A percentile compares a stretch with the other conserved stretches of the same genome.
phyloP scores from a whole-genome alignment of 2,888 invertebrate species.

The Drosophila vallismaia region DNA sequence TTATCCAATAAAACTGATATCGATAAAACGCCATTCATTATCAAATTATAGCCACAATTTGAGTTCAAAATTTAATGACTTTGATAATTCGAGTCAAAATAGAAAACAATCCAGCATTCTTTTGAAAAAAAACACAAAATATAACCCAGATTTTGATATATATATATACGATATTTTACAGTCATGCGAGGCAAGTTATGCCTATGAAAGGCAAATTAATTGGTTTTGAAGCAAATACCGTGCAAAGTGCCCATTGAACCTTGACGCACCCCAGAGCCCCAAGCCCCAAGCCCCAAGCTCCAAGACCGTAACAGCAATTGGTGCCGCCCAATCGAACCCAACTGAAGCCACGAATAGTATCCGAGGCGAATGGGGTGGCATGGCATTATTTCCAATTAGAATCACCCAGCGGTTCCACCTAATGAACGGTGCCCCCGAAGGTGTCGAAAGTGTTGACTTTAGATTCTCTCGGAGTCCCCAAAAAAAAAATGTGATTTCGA shows the following conservation, averaged over 20 bases:
- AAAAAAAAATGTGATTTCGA: conserved; percentile 32
- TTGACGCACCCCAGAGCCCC: conserved; percentile 30
- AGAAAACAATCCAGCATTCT: neutral
- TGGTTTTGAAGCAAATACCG: conserved; percentile 23
- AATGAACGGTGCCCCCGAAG: conserved; percentile 52
- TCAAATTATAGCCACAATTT: neutral
- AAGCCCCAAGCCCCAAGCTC: neutral
- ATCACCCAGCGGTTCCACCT: conserved; percentile 24
- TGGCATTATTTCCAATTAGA: conserved; percentile 57
- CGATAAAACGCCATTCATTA: neutral
- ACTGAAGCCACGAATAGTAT: conserved; percentile 5
- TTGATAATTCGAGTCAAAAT: neutral
- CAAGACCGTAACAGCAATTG: no score
- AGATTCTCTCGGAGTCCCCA: no score
- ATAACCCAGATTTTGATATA: neutral
- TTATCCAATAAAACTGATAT: no score
- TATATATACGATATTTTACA: neutral
- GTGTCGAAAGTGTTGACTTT: conserved; percentile 47
- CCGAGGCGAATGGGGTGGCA: conserved; percentile 30
- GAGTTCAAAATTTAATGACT: neutral
- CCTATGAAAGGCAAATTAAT: conserved; percentile 23
- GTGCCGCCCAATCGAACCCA: neutral
- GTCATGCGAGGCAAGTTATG: neutral
- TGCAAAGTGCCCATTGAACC: conserved; percentile 51
- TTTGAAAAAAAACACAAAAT: neutral